phyloP scores from a whole-genome alignment of 2,797 vertebrate genomes.

The Acanthopagrus latus region DNA sequence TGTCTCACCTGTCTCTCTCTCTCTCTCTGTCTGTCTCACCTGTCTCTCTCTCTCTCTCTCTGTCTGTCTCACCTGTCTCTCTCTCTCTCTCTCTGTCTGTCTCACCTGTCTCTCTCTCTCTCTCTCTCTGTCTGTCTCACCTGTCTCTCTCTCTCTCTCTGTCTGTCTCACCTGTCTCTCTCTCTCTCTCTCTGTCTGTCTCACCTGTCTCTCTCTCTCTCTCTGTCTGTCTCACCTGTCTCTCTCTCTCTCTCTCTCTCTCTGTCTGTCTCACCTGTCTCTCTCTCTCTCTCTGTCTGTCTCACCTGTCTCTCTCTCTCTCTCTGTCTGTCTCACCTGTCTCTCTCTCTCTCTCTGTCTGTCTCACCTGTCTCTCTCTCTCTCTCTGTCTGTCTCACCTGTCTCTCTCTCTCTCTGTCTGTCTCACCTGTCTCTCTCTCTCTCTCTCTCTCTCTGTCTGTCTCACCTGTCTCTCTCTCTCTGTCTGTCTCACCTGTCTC shows the following conservation, averaged over 20 bases:
- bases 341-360: conserved; percentile 20
- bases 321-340: neutral
- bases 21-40: neutral
- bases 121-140: neutral
- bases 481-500: neutral
- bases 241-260: conserved; percentile 16
- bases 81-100: neutral
- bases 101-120: conserved; percentile 1
- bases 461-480: neutral
- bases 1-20: neutral
- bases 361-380: no score
- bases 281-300: conserved; percentile 19
- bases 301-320: no score
- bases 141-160: neutral
- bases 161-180: neutral
- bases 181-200: no score
- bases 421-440: no score
- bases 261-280: neutral
- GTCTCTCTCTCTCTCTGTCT: conserved; percentile 38
- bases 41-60: conserved; percentile 18
- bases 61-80: no score
- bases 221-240: neutral
- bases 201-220: no score
- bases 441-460: neutral
- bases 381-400: neutral